A percentile compares a stretch with the other conserved stretches of the same genome.
These are phyloP conservation scores for Nesospiza acunhae DNA, from an alignment of 2,113 vertebrate genomes.

Conservation along the genomic window DNA sequence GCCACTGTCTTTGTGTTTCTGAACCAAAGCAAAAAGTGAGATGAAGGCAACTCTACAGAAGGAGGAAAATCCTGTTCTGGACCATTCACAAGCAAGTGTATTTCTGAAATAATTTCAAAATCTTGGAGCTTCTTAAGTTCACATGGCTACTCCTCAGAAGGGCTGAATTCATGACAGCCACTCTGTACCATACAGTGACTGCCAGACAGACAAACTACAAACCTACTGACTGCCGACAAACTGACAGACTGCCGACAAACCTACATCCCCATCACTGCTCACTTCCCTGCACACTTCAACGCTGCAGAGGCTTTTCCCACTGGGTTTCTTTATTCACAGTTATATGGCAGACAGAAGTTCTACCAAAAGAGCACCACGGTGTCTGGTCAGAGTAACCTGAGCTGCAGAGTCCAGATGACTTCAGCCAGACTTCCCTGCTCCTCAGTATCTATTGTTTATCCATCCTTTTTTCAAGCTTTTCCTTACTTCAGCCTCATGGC, in stretches of 20 bases:
- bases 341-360: neutral
- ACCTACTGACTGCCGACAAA: too few relatives aligned
- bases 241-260: neutral
- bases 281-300: neutral
- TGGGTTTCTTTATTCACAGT: neutral
- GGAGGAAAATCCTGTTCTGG: neutral
- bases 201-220: too few relatives aligned
- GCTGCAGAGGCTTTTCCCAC: neutral
- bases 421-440: neutral
- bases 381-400: neutral
- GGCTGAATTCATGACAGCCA: neutral
- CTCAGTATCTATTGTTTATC: neutral
- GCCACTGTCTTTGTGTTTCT: neutral
- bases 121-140: neutral
- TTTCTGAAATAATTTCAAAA: neutral
- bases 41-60: neutral
- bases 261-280: neutral
- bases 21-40: neutral
- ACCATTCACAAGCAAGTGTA: neutral
- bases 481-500: neutral
- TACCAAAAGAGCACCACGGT: accelerated
- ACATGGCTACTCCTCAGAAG: neutral
- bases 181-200: neutral
- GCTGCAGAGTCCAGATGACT: neutral
- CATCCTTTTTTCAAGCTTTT: neutral